phyloP scores from a whole-genome alignment of 2,797 vertebrate genomes.

The Peromyscus attwateri region DNA sequence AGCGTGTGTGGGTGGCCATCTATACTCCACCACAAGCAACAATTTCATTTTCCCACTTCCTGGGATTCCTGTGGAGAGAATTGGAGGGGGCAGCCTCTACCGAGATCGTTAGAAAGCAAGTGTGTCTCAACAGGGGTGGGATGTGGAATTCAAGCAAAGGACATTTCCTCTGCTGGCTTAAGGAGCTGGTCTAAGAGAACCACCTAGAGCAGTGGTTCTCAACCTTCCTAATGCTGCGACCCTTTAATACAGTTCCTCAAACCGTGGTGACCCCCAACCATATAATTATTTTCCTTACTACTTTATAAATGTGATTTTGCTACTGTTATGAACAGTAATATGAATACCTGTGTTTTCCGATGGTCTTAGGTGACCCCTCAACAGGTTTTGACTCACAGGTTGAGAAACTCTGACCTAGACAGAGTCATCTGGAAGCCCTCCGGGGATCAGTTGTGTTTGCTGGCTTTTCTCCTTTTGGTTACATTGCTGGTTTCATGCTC shows the following conservation, averaged over 20 bases:
- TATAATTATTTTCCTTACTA: background rate
- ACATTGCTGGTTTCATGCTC: background rate
- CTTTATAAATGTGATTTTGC: background rate
- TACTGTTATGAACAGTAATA: background rate
- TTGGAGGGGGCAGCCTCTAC: background rate
- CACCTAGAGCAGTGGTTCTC: background rate
- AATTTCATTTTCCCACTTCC: constrained; percentile 56
- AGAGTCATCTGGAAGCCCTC: background rate
- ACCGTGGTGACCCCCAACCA: background rate
- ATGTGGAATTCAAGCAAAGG: background rate
- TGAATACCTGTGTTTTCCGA: background rate
- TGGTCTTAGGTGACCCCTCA: background rate
- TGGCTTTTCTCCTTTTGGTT: background rate
- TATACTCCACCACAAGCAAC: background rate
- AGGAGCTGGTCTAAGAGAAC: background rate
- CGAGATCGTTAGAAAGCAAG: background rate
- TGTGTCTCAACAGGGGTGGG: background rate
- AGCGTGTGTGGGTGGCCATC: constrained; percentile 37
- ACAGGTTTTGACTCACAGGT: background rate
- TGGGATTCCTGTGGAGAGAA: constrained; percentile 45
- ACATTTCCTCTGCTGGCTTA: background rate
- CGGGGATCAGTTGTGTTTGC: background rate
- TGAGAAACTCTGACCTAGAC: background rate
- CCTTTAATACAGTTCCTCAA: background rate
- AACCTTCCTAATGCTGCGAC: background rate